These are phyloP conservation scores for Steinernema khuongi DNA, from an alignment of 1,140 invertebrate species.

Conservation along the genomic window DNA sequence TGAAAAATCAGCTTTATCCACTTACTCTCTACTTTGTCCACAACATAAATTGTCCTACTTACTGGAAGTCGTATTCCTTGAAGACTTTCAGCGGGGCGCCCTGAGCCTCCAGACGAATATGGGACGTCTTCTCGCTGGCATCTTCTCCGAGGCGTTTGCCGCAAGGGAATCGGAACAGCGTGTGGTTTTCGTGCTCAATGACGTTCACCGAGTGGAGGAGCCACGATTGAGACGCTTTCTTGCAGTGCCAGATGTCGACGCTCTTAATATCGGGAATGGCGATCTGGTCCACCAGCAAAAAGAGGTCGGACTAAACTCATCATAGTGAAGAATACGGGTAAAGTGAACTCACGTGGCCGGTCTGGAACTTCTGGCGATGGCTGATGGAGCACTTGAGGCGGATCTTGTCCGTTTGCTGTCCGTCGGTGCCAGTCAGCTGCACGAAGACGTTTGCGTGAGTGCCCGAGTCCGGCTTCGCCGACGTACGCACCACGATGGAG, in stretches of 20 bases:
- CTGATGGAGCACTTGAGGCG: conserved; percentile 35
- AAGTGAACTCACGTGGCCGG: conserved; percentile 28
- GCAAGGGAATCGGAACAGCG: conserved; percentile 31
- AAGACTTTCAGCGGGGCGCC: neutral
- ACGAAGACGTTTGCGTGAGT: conserved; percentile 33
- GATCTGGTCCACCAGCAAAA: conserved; percentile 35
- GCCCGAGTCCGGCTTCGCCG: conserved; percentile 13
- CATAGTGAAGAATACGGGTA: neutral
- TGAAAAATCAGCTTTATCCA: too few species aligned
- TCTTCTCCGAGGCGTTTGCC: conserved; percentile 27
- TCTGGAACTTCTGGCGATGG: conserved; percentile 30
- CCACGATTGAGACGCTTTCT: conserved; percentile 17
- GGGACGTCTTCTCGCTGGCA: neutral
- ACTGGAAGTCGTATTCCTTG: conserved; percentile 6
- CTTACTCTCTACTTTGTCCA: too few species aligned
- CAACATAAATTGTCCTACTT: too few species aligned
- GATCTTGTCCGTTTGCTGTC: conserved; percentile 29
- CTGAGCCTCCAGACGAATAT: neutral
- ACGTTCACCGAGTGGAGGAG: conserved; percentile 27
- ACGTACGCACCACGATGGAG: conserved; percentile 31
- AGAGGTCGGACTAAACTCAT: conserved; percentile 29
- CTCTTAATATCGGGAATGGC: conserved; percentile 16
- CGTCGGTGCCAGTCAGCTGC: conserved; percentile 28
- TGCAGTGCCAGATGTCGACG: conserved; percentile 32
- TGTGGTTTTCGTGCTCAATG: conserved; percentile 24